Base-by-base conservation (phyloP, 2,888 invertebrate species). In the Sipunculus nudus region DNA sequence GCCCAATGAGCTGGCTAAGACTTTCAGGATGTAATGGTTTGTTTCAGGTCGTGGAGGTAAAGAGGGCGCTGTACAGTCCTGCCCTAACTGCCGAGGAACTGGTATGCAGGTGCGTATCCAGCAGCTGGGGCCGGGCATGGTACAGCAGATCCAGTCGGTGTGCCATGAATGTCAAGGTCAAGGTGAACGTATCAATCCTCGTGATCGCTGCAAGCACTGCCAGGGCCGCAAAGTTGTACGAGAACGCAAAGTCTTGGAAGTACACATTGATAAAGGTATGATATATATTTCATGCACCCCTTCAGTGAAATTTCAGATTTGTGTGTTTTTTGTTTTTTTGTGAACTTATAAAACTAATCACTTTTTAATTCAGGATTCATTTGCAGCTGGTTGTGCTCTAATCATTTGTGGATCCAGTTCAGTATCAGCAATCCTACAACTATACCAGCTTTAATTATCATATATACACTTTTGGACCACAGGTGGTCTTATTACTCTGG, bases 151-250 rank as follows among this genome's bases (percentile, higher is more conserved):
- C 57, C 96, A 98, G 83, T 89, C 91, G 4, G 88, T 91, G 65
- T 97, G 96, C 84, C 84, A 87, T 1, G 92, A 94, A 53, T 98
- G 98, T 81, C 87, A 89, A 54, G 98, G 98, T 3, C 89, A 91
- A 70, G 86, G 82, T 23, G 83, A 84, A 70, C 70, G 71, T 39
- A 84, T 84, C 46, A 79, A 80, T 59, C 73, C 93, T 5, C 95
- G 95, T 79, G 94, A 96, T 82, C 89, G 94, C 60, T 99, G 98
- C 87, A 96, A 95, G 86, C 88, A 88, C 61, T 99, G 98, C 81
- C 89, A 89, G 79, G 98, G 97, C 16, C 91, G 91, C 68, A 98
- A 96, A 79, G 92, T 93, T 6, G 87, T 92, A 8, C 88, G 92
- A 53, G 94, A 95, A 75, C 89, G 95, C 61, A 96, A 96, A 85